A percentile compares a stretch with the other conserved stretches of the same genome.
These are phyloP conservation scores for Carcinoscorpius rotundicauda DNA, from an alignment of 1,140 invertebrate genomes.

Conservation along the genomic window DNA sequence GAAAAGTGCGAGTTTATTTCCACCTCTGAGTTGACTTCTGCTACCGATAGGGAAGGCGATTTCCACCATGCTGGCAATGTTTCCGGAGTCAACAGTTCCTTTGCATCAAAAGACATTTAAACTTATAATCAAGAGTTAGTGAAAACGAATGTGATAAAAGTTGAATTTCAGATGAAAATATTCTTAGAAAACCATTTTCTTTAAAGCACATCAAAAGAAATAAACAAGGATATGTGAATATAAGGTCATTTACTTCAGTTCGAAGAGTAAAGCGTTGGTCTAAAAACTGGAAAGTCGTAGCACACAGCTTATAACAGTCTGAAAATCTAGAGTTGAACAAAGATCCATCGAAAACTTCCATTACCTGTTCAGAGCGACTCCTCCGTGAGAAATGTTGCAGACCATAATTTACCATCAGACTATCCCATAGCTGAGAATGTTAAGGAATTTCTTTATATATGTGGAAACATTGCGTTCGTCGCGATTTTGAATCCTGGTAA, in stretches of 20 bases:
- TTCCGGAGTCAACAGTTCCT: too few relatives aligned
- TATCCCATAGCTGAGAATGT: conserved; percentile 15
- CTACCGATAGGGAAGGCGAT: too few relatives aligned
- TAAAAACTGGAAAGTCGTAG: conserved; percentile 84
- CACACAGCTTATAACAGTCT: conserved; percentile 59
- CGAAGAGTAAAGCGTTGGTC: conserved; percentile 64
- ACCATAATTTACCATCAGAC: conserved; percentile 12
- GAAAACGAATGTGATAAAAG: conserved; percentile 50
- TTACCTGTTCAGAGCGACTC: conserved; percentile 82
- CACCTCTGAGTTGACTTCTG: too few relatives aligned
- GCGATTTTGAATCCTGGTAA: conserved; percentile 29
- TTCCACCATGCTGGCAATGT: too few relatives aligned
- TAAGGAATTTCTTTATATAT: conserved; percentile 18
- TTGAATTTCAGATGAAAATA: conserved; percentile 86
- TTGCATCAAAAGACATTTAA: too few relatives aligned
- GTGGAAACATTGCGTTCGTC: conserved; percentile 18
- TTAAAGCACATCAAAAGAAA: conserved; percentile 86
- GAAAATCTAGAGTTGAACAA: conserved; percentile 81
- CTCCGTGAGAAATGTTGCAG: conserved; percentile 57
- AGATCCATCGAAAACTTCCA: conserved; percentile 68
- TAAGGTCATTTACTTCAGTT: conserved; percentile 52
- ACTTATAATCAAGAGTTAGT: too few relatives aligned
- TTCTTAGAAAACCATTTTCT: conserved; percentile 87
- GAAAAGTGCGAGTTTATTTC: too few relatives aligned
- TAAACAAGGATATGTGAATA: conserved; percentile 85